Evolutionary conservation across 2,797 vertebrate species (phyloP), one percentile per base, ranked within the genome.

Genomic region (Tenualosa ilisha): DNA sequence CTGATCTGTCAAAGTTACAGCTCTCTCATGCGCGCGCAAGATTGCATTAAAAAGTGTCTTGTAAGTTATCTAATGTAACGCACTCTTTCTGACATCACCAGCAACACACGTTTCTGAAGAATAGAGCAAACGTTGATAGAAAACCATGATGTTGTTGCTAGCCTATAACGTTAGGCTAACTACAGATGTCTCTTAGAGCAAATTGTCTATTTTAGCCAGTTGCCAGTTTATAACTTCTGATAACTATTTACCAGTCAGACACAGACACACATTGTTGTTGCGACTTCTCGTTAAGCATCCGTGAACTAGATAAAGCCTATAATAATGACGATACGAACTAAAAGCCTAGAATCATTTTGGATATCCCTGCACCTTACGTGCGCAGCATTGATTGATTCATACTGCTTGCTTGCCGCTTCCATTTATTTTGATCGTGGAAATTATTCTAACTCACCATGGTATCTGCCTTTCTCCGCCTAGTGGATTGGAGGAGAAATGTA

Each of bases 321-420:
- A 20, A 22, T 3, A 17, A 3, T 17, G 31, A 37, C 65, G 31
- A 3, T 75, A 22, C 13, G 15, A 43, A 20, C 12, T 15, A 3
- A 53, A 15, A 53, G 51, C 40, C 15, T 40, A 3, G 26, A 72
- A 1, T 8, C 5, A 46, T 75, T 75, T 75, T 20, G 40, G 17
- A 22, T 20, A 22, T 20, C 15, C 15, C 37, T 79, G 72, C 72
- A 79, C 11, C 65, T 37, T 72, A 20, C 5, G 5, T 79, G 40
- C 72, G 72, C 40, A 46, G 40, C 72, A 79, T 43, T 79, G 40
- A 79, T 20, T 46, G 40, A 79, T 79, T 79, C 72, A 7, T 79
- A 20, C 72, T 43, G 37, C 17, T 22, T 31, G 63, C 26, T 22
- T 49, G 72, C 72, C 72, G 72, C 37, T 43, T 75, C 68, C 40